Conservation (phyloP, 2,113 vertebrate species). For the Urocolius indicus region DNA sequence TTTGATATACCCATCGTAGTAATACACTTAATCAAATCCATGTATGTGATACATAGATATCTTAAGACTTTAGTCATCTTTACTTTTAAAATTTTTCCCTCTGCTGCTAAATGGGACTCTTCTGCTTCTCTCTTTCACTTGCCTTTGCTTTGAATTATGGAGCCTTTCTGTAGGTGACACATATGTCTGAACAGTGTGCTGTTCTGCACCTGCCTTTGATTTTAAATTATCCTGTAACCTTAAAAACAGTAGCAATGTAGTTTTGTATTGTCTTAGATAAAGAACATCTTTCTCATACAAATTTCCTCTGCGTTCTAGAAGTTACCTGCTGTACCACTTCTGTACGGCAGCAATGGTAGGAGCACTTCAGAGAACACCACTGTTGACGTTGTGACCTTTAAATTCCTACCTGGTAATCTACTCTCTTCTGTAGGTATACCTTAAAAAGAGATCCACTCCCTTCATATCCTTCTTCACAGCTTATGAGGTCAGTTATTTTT, state of each 20-base stretch:
- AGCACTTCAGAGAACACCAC: not conserved
- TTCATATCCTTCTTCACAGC: not conserved
- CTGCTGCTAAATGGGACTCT: not conserved
- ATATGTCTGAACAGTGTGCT: not conserved
- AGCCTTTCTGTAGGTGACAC: not conserved
- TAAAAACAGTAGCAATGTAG: not conserved
- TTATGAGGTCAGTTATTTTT: not conserved
- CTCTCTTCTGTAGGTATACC: not conserved
- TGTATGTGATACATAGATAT: not conserved
- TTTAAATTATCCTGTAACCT: not conserved
- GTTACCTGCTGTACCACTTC: not conserved
- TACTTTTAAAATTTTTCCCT: not conserved
- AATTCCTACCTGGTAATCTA: not conserved
- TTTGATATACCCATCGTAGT: not conserved
- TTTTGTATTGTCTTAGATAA: not conserved
- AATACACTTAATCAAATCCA: not conserved
- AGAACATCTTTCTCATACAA: not conserved
- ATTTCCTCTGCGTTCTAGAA: not conserved
- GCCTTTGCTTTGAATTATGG: not conserved
- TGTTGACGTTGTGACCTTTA: not conserved
- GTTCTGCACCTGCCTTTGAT: not conserved
- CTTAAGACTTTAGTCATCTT: not conserved
- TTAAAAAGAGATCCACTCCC: not conserved
- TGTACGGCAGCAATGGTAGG: not conserved
- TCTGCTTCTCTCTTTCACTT: not conserved